A percentile compares a stretch with the other conserved stretches of the same genome.
phyloP scores from a whole-genome alignment of 1,140 invertebrate species.

The Manduca sexta region DNA sequence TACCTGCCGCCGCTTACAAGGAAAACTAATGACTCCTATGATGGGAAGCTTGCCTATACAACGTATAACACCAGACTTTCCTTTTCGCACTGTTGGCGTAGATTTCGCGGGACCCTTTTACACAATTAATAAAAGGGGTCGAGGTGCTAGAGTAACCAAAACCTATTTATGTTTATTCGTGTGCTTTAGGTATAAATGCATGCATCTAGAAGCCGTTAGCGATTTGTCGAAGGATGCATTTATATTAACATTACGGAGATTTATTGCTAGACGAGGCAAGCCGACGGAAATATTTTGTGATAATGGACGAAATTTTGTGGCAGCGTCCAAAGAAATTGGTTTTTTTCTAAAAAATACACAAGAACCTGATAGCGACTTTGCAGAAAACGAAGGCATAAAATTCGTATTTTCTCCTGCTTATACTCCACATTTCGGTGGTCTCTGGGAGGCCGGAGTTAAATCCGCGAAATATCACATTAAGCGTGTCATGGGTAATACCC shows the following conservation, averaged over 20 bases:
- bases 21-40: slow-evolving; percentile 3
- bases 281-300: slow-evolving; percentile 15
- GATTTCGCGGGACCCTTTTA: slow-evolving; percentile 21
- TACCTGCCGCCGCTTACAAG: slow-evolving; percentile 6
- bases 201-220: slow-evolving; percentile 21
- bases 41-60: slow-evolving; percentile 11
- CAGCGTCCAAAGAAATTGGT: slow-evolving; percentile 5
- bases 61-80: slow-evolving; percentile 10
- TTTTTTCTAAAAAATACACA: slow-evolving; percentile 3
- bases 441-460: slow-evolving; percentile 46
- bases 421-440: slow-evolving; percentile 16
- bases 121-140: slow-evolving; percentile 14
- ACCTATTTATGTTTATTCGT: slow-evolving; percentile 22
- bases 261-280: slow-evolving; percentile 25
- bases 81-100: slow-evolving; percentile 8
- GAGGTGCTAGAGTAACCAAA: slow-evolving; percentile 11
- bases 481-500: slow-evolving; percentile 10
- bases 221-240: slow-evolving; percentile 17
- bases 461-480: slow-evolving; percentile 23
- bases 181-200: slow-evolving; percentile 19
- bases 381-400: slow-evolving; percentile 1
- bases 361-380: no score
- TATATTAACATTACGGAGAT: slow-evolving; percentile 17
- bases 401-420: not conserved
- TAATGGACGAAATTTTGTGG: slow-evolving; percentile 13